Conservation (phyloP, 2,797 vertebrate genomes). For the Acipenser oxyrinchus region DNA sequence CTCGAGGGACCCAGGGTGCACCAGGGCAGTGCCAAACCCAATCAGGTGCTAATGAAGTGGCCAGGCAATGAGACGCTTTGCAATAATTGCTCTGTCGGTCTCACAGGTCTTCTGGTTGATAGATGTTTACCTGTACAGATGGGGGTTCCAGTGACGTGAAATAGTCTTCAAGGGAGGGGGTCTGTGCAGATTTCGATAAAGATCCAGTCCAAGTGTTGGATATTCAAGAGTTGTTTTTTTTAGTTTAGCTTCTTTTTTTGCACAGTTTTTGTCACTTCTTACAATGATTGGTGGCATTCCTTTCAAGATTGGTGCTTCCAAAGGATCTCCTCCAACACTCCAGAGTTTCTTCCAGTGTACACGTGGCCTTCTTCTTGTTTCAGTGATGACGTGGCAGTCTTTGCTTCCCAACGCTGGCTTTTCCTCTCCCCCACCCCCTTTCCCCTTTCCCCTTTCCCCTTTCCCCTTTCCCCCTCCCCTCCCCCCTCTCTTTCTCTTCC, state of each 20-base stretch:
- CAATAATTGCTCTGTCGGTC: no score
- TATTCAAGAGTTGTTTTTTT: not conserved
- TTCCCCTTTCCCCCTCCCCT: not conserved
- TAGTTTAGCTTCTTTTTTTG: not conserved
- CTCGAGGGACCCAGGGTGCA: no score
- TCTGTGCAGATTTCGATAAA: not conserved
- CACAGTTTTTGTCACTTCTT: not conserved
- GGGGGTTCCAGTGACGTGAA: no score
- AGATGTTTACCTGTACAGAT: no score
- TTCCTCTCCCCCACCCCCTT: not conserved
- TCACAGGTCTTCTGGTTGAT: no score
- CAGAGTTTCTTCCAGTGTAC: not conserved
- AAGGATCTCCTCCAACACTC: not conserved
- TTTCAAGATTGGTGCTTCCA: not conserved
- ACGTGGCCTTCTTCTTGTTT: not conserved
- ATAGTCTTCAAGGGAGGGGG: no score
- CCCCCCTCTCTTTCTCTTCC: no score
- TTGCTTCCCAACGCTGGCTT: not conserved
- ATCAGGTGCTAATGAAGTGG: no score
- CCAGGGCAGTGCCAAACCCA: no score
- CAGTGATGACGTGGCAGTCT: not conserved
- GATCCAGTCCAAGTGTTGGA: not conserved
- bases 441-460: not conserved
- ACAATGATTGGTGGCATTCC: no score
- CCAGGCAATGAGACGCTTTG: no score